Conservation (phyloP, 2,888 invertebrate genomes). For the Parnassius apollo region DNA sequence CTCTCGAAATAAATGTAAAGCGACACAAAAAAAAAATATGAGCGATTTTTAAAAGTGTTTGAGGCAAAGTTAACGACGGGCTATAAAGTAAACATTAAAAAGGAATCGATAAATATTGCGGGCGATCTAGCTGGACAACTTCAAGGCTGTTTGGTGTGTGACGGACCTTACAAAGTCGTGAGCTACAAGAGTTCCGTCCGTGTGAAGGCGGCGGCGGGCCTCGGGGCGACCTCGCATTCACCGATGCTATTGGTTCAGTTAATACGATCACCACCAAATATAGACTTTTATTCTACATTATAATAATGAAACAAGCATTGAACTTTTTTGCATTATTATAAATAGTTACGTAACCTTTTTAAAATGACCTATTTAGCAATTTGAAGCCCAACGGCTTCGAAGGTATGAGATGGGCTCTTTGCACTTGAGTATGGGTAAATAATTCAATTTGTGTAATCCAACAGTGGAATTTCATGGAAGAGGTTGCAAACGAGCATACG, state of each 20-base stretch:
- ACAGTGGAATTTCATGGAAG: no score
- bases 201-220: conserved; percentile 43
- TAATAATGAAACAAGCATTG: conserved; percentile 20
- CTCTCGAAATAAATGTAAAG: neutral
- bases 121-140: conserved; percentile 23
- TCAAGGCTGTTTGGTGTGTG: conserved; percentile 29
- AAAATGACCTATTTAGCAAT: no score
- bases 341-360: neutral
- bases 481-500: no score
- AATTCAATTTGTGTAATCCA: no score
- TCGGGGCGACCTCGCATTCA: conserved; percentile 73
- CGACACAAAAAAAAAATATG: neutral
- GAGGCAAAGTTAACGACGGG: conserved; percentile 12
- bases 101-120: conserved; percentile 21
- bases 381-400: no score
- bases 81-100: conserved; percentile 19
- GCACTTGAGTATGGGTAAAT: no score
- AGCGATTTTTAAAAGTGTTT: neutral
- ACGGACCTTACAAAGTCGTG: conserved; percentile 31
- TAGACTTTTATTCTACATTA: conserved; percentile 51
- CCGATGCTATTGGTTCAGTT: conserved; percentile 67
- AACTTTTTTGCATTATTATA: conserved; percentile 1
- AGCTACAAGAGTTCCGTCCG: conserved; percentile 27
- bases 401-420: no score
- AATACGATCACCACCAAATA: conserved; percentile 70